Conservation (phyloP, 2,888 invertebrate genomes). For the Periphyllus acericola region DNA sequence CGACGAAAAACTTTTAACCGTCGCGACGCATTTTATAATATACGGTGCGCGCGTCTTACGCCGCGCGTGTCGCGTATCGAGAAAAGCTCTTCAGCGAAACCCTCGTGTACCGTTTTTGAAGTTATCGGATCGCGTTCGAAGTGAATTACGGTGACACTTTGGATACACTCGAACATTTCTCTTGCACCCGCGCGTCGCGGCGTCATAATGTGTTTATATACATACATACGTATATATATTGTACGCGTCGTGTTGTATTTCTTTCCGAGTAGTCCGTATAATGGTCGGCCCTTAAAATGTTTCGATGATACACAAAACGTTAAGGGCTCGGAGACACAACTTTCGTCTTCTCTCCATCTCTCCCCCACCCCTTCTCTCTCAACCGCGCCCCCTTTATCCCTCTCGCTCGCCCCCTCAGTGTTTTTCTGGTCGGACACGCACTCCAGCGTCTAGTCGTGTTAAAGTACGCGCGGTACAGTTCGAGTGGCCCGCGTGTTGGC, state of each 20-base stretch:
- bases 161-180: constrained; percentile 8
- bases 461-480: background rate
- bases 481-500: too few species aligned
- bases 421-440: constrained; percentile 25
- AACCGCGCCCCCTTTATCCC: too few species aligned
- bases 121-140: constrained; percentile 43
- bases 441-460: background rate
- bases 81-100: background rate
- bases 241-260: background rate
- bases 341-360: background rate
- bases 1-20: too few species aligned
- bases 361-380: too few species aligned
- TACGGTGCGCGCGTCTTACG: too few species aligned
- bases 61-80: too few species aligned
- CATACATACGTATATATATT: constrained; percentile 2
- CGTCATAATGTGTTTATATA: background rate
- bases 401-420: too few species aligned
- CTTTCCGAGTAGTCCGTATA: background rate
- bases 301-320: constrained; percentile 34
- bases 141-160: background rate
- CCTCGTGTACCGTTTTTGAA: constrained; percentile 35
- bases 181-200: background rate
- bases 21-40: too few species aligned
- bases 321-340: background rate
- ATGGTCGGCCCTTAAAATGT: constrained; percentile 17